Percentiles rank a stretch among this genome's conserved stretches.
Evolutionary conservation across 2,888 invertebrate species (phyloP).

Genomic region (Patella ulyssiponensis): DNA sequence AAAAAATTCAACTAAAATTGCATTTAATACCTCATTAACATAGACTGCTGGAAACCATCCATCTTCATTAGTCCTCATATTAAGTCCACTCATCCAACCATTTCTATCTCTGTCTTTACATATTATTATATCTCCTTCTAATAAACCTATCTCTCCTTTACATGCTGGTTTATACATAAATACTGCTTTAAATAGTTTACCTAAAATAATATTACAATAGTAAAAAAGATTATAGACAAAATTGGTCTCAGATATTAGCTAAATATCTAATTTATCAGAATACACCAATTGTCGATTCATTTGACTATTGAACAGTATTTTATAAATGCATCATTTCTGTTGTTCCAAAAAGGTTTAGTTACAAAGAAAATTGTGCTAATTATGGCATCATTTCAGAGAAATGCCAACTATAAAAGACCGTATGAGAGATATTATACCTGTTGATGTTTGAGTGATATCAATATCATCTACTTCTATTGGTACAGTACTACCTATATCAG

Average conservation of each 20-base stretch:
- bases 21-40: constrained; percentile 51
- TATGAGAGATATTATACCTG: no score
- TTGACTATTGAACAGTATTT: no score
- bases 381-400: no score
- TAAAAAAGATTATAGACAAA: no score
- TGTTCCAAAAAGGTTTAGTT: no score
- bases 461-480: background rate
- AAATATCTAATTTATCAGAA: no score
- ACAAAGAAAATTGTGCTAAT: no score
- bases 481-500: background rate
- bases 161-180: constrained; percentile 56
- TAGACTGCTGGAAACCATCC: constrained; percentile 67
- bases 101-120: constrained; percentile 57
- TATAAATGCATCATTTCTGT: no score
- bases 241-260: no score
- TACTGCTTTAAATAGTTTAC: constrained; percentile 53
- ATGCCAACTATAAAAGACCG: no score
- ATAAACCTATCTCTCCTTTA: constrained; percentile 54
- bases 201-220: constrained; percentile 28
- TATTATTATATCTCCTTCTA: constrained; percentile 56
- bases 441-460: background rate
- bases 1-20: no score
- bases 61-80: constrained; percentile 45
- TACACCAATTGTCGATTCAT: no score
- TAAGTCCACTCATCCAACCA: constrained; percentile 65